A percentile compares a stretch with the other conserved stretches of the same genome.
Conservation (phyloP, 2,113 vertebrate species). For the Anarhynchus alexandrinus region DNA sequence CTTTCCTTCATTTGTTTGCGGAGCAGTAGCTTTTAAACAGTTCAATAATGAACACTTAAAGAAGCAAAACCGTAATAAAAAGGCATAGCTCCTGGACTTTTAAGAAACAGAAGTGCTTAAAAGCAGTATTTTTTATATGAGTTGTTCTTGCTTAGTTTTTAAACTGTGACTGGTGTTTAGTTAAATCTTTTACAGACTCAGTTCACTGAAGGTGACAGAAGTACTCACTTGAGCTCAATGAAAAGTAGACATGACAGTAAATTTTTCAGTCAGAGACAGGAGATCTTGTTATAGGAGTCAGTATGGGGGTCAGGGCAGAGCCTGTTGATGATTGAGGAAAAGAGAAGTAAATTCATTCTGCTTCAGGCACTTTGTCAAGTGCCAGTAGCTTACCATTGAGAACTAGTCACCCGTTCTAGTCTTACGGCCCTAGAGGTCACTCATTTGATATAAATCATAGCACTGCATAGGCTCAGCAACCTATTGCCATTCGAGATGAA, state of each 20-base stretch:
- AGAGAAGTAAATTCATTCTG: conserved; percentile 99
- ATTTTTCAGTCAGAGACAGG: conserved; percentile 97
- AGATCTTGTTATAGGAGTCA: conserved; percentile 99
- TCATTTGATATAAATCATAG: conserved; percentile 92
- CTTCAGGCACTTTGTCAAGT: conserved; percentile 99
- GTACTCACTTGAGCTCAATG: conserved; percentile 92
- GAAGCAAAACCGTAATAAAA: background rate
- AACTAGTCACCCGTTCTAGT: conserved; percentile 99
- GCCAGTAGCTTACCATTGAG: conserved; percentile 99
- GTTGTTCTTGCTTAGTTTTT: conserved; percentile 63
- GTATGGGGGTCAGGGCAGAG: conserved; percentile 97
- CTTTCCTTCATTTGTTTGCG: background rate
- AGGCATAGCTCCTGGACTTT: background rate
- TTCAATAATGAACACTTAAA: background rate
- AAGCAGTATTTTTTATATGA: background rate
- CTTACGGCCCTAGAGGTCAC: conserved; percentile 98
- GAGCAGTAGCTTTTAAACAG: background rate
- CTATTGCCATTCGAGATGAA: conserved; percentile 81
- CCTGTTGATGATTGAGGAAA: conserved; percentile 99
- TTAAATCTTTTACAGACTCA: conserved; percentile 75
- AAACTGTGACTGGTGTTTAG: conserved; percentile 72
- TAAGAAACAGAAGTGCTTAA: background rate
- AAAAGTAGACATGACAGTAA: conserved; percentile 95
- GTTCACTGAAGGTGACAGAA: conserved; percentile 95
- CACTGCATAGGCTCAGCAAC: conserved; percentile 79